Evolutionary conservation across 1,140 invertebrate genomes (phyloP).

Genomic region (Apocrypta bakeri): DNA sequence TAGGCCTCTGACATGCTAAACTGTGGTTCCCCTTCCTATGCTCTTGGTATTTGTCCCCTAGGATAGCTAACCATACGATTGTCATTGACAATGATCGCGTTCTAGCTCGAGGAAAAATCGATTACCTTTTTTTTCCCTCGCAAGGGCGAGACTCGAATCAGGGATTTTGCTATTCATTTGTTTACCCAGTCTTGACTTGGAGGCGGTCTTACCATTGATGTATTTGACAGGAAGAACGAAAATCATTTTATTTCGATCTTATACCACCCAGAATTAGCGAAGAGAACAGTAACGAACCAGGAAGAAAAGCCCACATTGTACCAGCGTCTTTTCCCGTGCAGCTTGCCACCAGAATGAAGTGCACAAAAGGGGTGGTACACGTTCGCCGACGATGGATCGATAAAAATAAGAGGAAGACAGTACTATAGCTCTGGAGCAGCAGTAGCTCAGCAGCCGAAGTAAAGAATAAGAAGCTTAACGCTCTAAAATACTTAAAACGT

Average conservation of each 20-base stretch:
- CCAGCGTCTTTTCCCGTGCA: background rate
- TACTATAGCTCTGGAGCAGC: background rate
- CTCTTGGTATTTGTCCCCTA: constrained; percentile 36
- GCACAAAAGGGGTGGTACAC: background rate
- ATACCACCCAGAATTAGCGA: background rate
- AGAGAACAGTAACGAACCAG: too few relatives aligned
- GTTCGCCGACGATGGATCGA: constrained; percentile 3
- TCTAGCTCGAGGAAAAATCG: constrained; percentile 10
- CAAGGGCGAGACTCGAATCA: background rate
- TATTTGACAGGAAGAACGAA: background rate
- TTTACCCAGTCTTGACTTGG: background rate
- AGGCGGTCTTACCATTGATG: background rate
- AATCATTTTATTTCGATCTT: background rate
- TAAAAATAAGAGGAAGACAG: constrained; percentile 43
- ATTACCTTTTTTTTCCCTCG: constrained; percentile 29
- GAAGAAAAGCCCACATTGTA: too few relatives aligned
- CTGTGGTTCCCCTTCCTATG: constrained; percentile 65
- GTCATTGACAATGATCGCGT: constrained; percentile 61
- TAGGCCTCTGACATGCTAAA: constrained; percentile 71
- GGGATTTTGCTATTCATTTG: constrained; percentile 1
- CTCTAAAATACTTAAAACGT: constrained; percentile 45
- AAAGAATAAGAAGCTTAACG: constrained; percentile 48
- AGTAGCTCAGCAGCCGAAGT: background rate
- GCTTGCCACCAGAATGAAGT: background rate
- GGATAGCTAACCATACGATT: constrained; percentile 70